Evolutionary conservation across 2,797 vertebrate species (phyloP), one percentile per base, ranked within the genome.

Genomic region (Lacerta agilis): DNA sequence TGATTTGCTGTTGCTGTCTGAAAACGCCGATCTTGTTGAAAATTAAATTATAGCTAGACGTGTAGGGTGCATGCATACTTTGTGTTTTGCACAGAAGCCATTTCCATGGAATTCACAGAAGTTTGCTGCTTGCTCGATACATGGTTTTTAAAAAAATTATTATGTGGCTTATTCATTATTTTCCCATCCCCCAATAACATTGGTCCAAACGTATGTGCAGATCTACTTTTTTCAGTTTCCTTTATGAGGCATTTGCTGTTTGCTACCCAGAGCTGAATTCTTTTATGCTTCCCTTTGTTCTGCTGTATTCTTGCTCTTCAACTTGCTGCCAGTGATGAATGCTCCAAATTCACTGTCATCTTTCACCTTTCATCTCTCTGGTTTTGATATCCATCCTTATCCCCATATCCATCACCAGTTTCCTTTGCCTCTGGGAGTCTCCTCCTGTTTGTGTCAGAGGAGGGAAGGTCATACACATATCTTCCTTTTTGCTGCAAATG

Each of bases 71-170:
- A 55, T 61, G n/a, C 6, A 18, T 77, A 61, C 90, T 92, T 36
- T 25, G 85, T 77, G 77, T 25, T 88, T 82, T 10, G 0, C 84
- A 64, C 45, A 72, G 41, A 55, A 27, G 69, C 55, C 41, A 55
- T 89, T 91, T 88, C 85, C 3, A 0, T 80, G 77, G 66, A 89
- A 87, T 86, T 89, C 71, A 67, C 27, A 83, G 20, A 72, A 64
- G 13, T 71, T 90, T 90, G 79, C 33, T 55, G 33, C 7, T 89
- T 79, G 77, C 88, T 86, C 55, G 49, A 79, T 45, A 86, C 82
- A 83, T 72, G 87, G 92, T 90, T 92, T 86, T 71, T 2, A 33
- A 92, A 76, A 23, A 33, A 58, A 38, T 75, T 4, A 18, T 20
- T 85, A n/a, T 76, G 18, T 87, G 71, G 0, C 58, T 92, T 93